Evolutionary conservation across 2,888 invertebrate species (phyloP).

Genomic region (Aleiodes testaceus): DNA sequence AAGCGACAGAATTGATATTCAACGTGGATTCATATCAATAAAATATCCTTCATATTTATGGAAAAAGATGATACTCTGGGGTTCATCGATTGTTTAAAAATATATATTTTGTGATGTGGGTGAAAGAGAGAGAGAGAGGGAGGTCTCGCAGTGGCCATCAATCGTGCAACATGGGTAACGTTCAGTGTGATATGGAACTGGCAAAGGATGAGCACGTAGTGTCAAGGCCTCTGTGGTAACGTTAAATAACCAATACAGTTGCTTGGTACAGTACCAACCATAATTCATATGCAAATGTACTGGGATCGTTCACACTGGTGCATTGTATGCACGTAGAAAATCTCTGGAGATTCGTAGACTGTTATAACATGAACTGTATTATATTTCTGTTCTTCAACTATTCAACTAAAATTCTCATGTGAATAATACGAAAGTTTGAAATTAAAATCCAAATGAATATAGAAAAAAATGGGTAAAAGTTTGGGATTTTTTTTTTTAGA

Average conservation of each 20-base stretch:
- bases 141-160: constrained; percentile 38
- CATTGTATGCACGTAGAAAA: constrained; percentile 36
- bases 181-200: constrained; percentile 30
- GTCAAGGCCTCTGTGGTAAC: constrained; percentile 45
- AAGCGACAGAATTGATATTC: constrained; percentile 10
- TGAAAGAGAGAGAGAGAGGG: neutral
- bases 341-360: constrained; percentile 2
- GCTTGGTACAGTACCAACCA: constrained; percentile 53
- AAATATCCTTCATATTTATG: constrained; percentile 10
- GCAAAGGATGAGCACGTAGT: constrained; percentile 28
- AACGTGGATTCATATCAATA: neutral
- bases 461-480: no score
- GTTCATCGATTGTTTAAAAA: constrained; percentile 27
- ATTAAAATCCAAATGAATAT: neutral
- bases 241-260: constrained; percentile 63
- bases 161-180: constrained; percentile 34
- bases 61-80: constrained; percentile 1
- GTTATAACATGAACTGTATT: constrained; percentile 20
- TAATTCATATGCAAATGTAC: constrained; percentile 53
- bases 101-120: neutral
- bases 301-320: constrained; percentile 12
- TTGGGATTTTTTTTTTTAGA: no score
- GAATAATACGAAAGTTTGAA: constrained; percentile 2
- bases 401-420: constrained; percentile 7
- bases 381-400: constrained; percentile 27